Percentiles rank a stretch among this genome's conserved stretches.
Evolutionary conservation across 2,888 invertebrate species (phyloP).

Genomic region (Acrocyrtus sp.): DNA sequence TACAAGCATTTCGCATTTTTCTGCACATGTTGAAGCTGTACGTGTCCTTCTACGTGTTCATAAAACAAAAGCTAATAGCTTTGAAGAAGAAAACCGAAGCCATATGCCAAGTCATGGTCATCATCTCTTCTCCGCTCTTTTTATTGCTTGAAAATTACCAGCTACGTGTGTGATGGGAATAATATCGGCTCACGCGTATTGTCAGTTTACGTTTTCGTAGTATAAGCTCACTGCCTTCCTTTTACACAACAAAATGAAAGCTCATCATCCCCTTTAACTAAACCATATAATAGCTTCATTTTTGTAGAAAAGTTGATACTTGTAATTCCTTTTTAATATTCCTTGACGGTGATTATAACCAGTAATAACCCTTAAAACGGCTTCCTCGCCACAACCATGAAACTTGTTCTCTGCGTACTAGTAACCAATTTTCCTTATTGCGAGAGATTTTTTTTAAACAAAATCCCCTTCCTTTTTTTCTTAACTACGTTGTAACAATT

Average conservation of each 20-base stretch:
- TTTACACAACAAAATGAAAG: background rate
- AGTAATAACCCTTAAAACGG: background rate
- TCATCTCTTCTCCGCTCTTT: slow-evolving; percentile 3
- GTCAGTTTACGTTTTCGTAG: slow-evolving; percentile 9
- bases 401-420: slow-evolving; percentile 18
- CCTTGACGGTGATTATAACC: background rate
- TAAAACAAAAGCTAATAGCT: slow-evolving; percentile 21
- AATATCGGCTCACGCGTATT: background rate
- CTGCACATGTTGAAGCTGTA: background rate
- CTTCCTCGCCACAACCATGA: slow-evolving; percentile 8
- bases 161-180: background rate
- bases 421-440: slow-evolving; percentile 23
- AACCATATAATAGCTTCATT: too few relatives aligned
- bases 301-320: too few relatives aligned
- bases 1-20: slow-evolving; percentile 25
- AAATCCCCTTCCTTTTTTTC: too few relatives aligned
- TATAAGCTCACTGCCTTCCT: too few relatives aligned
- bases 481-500: too few relatives aligned
- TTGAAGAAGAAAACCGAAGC: slow-evolving; percentile 6
- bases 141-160: slow-evolving; percentile 21
- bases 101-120: slow-evolving; percentile 33
- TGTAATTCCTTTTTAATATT: background rate
- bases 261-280: background rate
- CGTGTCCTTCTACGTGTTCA: slow-evolving; percentile 1
- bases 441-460: background rate